Evolutionary conservation across 37 sponge, comb jelly and placozoan species (phyloP).

Genomic region (Ianthella basta): DNA sequence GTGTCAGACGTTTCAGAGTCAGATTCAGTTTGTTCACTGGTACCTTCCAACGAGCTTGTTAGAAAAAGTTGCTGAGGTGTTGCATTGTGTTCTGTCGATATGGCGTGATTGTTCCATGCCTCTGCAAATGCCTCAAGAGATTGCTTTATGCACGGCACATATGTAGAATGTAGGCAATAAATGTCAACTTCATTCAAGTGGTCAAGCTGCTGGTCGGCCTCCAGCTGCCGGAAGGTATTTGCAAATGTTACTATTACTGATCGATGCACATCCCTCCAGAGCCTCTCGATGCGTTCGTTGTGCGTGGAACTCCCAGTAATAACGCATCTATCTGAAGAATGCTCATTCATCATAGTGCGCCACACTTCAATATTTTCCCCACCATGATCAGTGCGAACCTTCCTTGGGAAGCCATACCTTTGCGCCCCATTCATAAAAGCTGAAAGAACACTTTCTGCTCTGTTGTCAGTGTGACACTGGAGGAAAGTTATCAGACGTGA

Average conservation of each 20-base stretch:
- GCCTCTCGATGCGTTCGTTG: conserved; percentile 33
- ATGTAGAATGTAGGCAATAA: conserved; percentile 17
- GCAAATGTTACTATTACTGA: conserved; percentile 1
- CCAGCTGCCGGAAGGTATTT: not conserved
- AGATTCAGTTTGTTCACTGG: not conserved
- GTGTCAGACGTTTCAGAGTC: not conserved
- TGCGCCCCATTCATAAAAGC: not conserved
- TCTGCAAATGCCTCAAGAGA: not conserved
- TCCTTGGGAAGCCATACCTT: not conserved
- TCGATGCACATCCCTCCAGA: conserved; percentile 34
- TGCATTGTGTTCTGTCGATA: conserved; percentile 28
- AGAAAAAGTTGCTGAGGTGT: conserved; percentile 30
- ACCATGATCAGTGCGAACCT: conserved; percentile 26
- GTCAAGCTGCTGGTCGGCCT: not conserved
- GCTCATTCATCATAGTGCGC: not conserved
- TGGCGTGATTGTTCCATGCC: conserved; percentile 28
- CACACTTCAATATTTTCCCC: conserved; percentile 19
- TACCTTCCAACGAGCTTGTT: not conserved
- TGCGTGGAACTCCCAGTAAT: conserved; percentile 37
- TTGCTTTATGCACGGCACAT: not conserved
- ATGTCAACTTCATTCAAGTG: conserved; percentile 33
- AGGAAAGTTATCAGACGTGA: conserved; percentile 2
- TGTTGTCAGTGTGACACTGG: conserved; percentile 10
- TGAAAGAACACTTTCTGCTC: not conserved
- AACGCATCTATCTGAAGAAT: not conserved